phyloP scores from a whole-genome alignment of 2,113 vertebrate species.

The Pachypanchax playfairii region DNA sequence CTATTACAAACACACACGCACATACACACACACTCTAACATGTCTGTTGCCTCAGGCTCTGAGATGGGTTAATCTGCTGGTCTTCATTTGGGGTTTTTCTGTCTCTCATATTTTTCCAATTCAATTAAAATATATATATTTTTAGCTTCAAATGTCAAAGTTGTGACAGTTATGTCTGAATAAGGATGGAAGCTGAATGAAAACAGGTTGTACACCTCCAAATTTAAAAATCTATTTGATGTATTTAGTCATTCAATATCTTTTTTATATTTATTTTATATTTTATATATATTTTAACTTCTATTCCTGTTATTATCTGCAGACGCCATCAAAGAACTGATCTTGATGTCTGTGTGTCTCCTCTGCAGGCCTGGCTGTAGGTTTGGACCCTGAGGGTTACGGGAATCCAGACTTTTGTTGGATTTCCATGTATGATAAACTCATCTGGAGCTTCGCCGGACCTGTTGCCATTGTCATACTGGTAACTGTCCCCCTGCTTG shows the following conservation, averaged over 20 bases:
- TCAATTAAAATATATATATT: constrained; percentile 15
- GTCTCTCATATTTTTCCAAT: constrained; percentile 15
- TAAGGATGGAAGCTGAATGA: not conserved
- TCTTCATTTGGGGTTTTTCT: constrained; percentile 22
- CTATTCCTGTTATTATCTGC: not conserved
- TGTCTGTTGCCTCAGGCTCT: not conserved
- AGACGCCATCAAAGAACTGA: constrained; percentile 8
- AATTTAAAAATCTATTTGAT: not conserved
- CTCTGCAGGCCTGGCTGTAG: constrained; percentile 88
- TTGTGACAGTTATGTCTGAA: constrained; percentile 14
- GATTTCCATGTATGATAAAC: constrained; percentile 97
- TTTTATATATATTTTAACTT: too few species aligned
- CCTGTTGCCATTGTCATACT: constrained; percentile 92
- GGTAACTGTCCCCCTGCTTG: constrained; percentile 86
- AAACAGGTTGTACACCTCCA: constrained; percentile 8
- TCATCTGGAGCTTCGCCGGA: constrained; percentile 98
- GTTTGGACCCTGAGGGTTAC: constrained; percentile 94
- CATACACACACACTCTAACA: constrained; percentile 8
- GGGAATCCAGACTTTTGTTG: constrained; percentile 98
- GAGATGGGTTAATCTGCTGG: constrained; percentile 22
- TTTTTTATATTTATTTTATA: too few species aligned
- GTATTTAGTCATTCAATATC: too few species aligned
- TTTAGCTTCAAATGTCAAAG: not conserved
- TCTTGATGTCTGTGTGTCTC: constrained; percentile 22
- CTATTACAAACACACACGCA: not conserved